These are phyloP conservation scores for Sitta carolinensis DNA, from an alignment of 2,797 vertebrate genomes.

Conservation along the genomic window DNA sequence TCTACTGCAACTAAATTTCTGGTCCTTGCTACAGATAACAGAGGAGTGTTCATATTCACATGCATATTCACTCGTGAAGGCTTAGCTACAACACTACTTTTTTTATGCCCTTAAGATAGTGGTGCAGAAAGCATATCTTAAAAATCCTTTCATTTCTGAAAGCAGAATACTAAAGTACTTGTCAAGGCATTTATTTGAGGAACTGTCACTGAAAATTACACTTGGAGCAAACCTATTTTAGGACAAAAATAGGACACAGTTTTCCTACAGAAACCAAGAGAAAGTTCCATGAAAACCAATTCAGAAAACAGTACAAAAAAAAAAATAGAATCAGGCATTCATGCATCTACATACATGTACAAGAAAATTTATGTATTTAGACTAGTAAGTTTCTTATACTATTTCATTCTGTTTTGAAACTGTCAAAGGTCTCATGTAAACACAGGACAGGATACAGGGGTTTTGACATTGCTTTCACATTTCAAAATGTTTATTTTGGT, in stretches of 20 bases:
- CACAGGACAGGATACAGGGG: background rate
- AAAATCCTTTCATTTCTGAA: background rate
- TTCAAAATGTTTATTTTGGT: background rate
- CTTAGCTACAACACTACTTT: background rate
- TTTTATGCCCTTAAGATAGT: background rate
- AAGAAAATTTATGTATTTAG: background rate
- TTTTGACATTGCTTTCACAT: background rate
- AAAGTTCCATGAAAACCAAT: background rate
- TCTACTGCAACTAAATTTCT: background rate
- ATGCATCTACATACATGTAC: background rate
- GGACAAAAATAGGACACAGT: background rate
- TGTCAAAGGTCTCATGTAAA: background rate
- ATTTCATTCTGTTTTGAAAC: background rate
- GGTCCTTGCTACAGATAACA: background rate
- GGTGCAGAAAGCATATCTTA: background rate
- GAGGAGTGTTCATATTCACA: background rate
- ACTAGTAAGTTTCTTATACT: background rate
- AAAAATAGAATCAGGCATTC: background rate
- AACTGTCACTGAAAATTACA: background rate
- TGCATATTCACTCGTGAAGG: background rate
- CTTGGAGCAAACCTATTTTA: background rate
- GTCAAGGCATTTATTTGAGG: background rate
- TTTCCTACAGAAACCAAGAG: background rate
- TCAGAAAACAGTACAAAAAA: background rate
- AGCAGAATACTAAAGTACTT: background rate